Conservation (phyloP, 2,113 vertebrate genomes). For the Odobenus rosmarus region DNA sequence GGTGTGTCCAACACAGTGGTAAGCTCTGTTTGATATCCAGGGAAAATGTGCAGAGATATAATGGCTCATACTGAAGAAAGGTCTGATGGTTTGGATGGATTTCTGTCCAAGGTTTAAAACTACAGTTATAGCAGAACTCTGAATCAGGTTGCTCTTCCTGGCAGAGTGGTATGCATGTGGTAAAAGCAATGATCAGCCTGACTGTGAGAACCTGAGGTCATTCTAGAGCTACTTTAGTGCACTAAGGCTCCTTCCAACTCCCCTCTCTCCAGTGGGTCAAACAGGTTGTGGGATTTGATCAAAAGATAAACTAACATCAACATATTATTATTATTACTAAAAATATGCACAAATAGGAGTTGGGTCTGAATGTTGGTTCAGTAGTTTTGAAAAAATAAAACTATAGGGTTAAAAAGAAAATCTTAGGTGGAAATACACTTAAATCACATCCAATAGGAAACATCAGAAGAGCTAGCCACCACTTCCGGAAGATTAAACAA, state of each 20-base stretch:
- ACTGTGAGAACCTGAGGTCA: not conserved
- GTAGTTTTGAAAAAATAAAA: not conserved
- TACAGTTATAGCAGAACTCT: not conserved
- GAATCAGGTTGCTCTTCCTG: not conserved
- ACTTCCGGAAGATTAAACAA: not conserved
- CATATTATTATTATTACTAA: not conserved
- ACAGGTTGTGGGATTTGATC: not conserved
- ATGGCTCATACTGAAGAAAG: not conserved
- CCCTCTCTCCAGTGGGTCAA: not conserved
- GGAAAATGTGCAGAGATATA: not conserved
- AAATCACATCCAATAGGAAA: not conserved
- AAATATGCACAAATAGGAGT: not conserved
- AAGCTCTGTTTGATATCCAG: not conserved
- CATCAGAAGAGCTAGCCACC: not conserved
- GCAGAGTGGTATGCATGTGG: not conserved
- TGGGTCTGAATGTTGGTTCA: not conserved
- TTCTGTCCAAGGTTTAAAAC: not conserved
- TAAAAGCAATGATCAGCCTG: not conserved
- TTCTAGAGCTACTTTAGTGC: not conserved
- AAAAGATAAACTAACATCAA: not conserved
- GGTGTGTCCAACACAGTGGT: accelerated
- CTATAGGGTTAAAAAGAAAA: not conserved
- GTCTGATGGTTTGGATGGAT: not conserved
- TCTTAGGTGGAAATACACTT: not conserved
- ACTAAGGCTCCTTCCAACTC: not conserved